Evolutionary conservation across 2,797 vertebrate genomes (phyloP).

Genomic region (Oreochromis mossambicus): DNA sequence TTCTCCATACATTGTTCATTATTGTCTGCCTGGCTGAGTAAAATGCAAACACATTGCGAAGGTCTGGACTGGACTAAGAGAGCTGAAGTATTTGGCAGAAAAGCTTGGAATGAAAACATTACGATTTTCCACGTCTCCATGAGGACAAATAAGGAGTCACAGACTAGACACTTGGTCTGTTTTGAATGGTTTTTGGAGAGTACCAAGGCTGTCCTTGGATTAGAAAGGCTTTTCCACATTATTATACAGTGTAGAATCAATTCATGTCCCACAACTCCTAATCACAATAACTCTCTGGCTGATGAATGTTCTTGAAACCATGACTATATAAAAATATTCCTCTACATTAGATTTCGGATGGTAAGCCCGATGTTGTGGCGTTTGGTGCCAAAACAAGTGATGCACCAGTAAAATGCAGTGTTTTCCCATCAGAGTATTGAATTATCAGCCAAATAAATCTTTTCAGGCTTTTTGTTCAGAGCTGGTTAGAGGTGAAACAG

Average conservation of each 20-base stretch:
- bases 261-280: conserved; percentile 59
- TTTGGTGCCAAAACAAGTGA: conserved; percentile 17
- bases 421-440: conserved; percentile 5
- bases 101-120: conserved; percentile 75
- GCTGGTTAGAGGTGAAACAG: not conserved
- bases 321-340: conserved; percentile 37
- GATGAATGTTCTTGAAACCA: conserved; percentile 59
- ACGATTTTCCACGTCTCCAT: conserved; percentile 77
- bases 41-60: conserved; percentile 62
- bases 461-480: not conserved
- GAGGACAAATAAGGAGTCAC: conserved; percentile 77
- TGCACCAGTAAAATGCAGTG: not conserved
- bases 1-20: conserved; percentile 52
- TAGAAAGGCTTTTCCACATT: conserved; percentile 73
- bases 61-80: conserved; percentile 52
- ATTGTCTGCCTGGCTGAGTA: conserved; percentile 32
- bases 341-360: conserved; percentile 38
- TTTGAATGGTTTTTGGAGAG: conserved; percentile 70
- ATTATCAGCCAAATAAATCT: conserved; percentile 9
- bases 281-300: conserved; percentile 41
- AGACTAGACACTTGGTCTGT: conserved; percentile 68
- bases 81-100: conserved; percentile 71
- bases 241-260: conserved; percentile 45
- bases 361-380: conserved; percentile 16
- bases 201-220: conserved; percentile 49